Evolutionary conservation across 2,113 vertebrate species (phyloP).

Genomic region (Ctenodactylus gundi): DNA sequence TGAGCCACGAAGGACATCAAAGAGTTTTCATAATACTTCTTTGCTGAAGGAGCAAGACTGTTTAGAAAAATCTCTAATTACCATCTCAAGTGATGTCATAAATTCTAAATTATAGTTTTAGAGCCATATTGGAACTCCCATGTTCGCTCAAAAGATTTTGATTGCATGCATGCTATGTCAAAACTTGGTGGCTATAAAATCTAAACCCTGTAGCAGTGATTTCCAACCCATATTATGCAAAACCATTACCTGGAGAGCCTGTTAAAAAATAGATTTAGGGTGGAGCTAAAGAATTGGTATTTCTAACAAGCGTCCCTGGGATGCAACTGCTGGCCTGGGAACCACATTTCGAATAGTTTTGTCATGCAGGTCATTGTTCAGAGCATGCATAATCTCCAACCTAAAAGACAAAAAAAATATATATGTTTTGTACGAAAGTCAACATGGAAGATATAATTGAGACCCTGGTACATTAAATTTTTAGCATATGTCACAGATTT

Average conservation of each 20-base stretch:
- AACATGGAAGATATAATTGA: neutral
- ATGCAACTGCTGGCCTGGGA: neutral
- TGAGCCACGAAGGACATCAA: neutral
- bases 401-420: neutral
- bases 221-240: neutral
- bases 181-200: neutral
- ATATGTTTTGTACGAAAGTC: neutral
- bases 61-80: neutral
- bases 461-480: neutral
- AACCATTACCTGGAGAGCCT: neutral
- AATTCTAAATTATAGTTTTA: neutral
- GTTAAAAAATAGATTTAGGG: neutral
- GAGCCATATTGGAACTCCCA: neutral
- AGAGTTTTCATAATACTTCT: neutral
- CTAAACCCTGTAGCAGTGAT: neutral
- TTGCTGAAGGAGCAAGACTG: neutral
- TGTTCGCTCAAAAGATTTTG: neutral
- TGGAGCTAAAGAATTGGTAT: neutral
- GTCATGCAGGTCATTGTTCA: accelerated
- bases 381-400: neutral
- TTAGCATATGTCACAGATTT: neutral
- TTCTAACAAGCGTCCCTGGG: neutral
- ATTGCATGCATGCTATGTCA: neutral
- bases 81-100: neutral
- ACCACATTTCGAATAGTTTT: neutral